Percentiles rank a stretch among this genome's conserved stretches.
phyloP scores from a whole-genome alignment of 2,888 invertebrate species.

The Elegia similella region DNA sequence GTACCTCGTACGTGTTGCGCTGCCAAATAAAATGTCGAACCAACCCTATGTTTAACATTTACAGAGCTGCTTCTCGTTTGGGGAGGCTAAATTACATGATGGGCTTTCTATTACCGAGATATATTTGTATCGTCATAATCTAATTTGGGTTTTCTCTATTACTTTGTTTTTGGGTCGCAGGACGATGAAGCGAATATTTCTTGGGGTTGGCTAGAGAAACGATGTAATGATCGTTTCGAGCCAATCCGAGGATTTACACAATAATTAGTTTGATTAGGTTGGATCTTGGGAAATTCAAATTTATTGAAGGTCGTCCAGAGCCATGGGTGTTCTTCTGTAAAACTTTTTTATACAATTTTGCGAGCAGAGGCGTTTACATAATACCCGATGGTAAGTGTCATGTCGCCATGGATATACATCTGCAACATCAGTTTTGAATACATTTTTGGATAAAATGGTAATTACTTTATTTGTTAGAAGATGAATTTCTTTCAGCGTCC shows the following conservation, averaged over 20 bases:
- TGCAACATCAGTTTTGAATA: too few relatives aligned
- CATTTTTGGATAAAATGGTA: too few relatives aligned
- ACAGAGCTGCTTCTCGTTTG: conserved; percentile 21
- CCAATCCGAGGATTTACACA: too few relatives aligned
- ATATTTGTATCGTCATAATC: conserved; percentile 8
- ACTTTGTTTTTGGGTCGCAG: background rate
- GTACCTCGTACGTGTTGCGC: conserved; percentile 62
- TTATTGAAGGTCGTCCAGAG: background rate
- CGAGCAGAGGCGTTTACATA: too few relatives aligned
- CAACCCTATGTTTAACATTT: conserved; percentile 43
- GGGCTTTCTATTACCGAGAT: conserved; percentile 2
- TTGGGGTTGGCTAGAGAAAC: conserved; percentile 2
- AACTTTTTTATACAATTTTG: background rate
- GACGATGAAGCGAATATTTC: background rate
- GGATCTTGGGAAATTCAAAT: conserved; percentile 18
- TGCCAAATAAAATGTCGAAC: conserved; percentile 64
- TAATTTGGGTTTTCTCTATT: conserved; percentile 4
- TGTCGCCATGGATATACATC: too few relatives aligned
- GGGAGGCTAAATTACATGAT: conserved; percentile 14
- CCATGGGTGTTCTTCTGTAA: background rate
- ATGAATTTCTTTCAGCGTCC: too few relatives aligned
- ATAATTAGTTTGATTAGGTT: conserved; percentile 27
- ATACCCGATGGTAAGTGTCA: too few relatives aligned
- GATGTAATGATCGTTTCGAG: too few relatives aligned
- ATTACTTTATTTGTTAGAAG: too few relatives aligned